Conservation (phyloP, 1,140 invertebrate genomes). For the Calliopsis andreniformis region DNA sequence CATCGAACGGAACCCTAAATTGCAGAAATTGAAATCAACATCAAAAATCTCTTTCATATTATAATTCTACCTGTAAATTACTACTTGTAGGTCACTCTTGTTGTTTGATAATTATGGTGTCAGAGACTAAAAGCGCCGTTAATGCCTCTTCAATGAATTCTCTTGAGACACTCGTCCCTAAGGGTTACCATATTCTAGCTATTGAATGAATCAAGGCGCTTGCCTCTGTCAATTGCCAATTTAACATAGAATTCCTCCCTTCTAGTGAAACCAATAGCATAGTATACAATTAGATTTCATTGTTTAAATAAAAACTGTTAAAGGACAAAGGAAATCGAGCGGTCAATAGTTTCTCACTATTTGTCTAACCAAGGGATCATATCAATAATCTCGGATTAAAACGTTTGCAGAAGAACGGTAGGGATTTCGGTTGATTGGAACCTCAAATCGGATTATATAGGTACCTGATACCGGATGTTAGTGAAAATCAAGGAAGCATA, state of each 20-base stretch:
- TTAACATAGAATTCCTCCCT: slow-evolving; percentile 3
- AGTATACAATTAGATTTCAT: no score
- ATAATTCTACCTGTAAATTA: background rate
- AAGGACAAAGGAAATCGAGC: background rate
- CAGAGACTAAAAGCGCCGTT: background rate
- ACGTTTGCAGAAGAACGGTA: background rate
- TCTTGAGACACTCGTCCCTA: background rate
- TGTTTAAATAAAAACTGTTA: background rate
- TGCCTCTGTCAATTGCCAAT: slow-evolving; percentile 2
- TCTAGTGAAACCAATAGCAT: background rate
- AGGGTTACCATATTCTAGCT: background rate
- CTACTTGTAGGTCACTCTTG: background rate
- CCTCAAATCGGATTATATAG: background rate
- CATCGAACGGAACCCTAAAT: no score
- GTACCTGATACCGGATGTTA: background rate
- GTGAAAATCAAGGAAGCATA: slow-evolving; percentile 11
- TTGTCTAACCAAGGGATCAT: background rate
- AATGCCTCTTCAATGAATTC: slow-evolving; percentile 8
- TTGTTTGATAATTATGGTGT: background rate
- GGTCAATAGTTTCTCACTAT: background rate
- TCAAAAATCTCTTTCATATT: background rate
- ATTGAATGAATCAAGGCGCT: background rate
- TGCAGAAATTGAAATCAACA: no score
- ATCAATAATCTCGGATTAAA: background rate
- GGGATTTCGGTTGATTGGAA: background rate